These are phyloP conservation scores for Portunus trituberculatus DNA, from an alignment of 1,140 invertebrate species.

Conservation along the genomic window DNA sequence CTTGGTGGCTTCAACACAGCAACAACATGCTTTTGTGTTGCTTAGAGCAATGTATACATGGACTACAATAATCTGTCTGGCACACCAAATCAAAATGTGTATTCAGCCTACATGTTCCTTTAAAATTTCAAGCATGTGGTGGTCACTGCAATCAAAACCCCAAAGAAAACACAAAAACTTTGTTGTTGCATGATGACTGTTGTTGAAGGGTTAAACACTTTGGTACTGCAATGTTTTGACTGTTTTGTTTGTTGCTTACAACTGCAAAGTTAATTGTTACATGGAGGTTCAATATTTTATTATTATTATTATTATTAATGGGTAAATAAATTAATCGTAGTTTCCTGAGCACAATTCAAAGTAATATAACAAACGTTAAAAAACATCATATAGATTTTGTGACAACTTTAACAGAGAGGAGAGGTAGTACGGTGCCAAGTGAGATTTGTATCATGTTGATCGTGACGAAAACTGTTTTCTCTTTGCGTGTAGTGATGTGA, in stretches of 20 bases:
- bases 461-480: neutral
- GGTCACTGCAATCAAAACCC: too few relatives aligned
- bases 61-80: too few relatives aligned
- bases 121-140: too few relatives aligned
- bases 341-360: neutral
- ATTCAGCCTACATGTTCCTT: too few relatives aligned
- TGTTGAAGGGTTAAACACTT: neutral
- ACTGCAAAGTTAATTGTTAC: too few relatives aligned
- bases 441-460: neutral
- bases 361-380: neutral
- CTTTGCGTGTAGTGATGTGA: neutral
- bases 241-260: neutral
- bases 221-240: neutral
- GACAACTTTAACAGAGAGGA: neutral
- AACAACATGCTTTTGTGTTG: too few relatives aligned
- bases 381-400: neutral
- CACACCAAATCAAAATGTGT: too few relatives aligned
- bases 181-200: neutral
- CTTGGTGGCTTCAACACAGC: too few relatives aligned
- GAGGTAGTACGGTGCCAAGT: too few relatives aligned
- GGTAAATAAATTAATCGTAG: neutral
- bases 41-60: too few relatives aligned
- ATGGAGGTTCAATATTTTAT: neutral
- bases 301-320: neutral
- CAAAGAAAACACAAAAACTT: too few relatives aligned